Base-by-base conservation (phyloP, 2,888 invertebrate species). In the Nemotelus nigrinus region DNA sequence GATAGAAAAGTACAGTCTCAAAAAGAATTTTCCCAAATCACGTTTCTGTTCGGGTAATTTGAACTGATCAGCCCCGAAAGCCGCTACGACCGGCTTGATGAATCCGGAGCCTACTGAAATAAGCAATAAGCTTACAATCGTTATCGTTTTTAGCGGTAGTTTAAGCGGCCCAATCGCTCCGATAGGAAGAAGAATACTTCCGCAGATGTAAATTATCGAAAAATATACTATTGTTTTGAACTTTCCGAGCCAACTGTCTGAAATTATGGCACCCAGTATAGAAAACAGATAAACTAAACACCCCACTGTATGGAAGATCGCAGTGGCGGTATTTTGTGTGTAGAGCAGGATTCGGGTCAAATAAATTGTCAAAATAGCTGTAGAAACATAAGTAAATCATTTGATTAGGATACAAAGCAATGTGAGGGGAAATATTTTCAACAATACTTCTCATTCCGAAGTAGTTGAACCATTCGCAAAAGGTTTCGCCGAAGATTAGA, bases 21-120 rank as follows among this genome's bases (percentile, higher is more conserved):
- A 97, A 88, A 98, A 98, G 88, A 96, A 98, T 79, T 91, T 91
- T 25, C 93, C 92, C 79, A 97, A 88, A 84, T 95, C 93, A 82
- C 88, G 88, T 82, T 92, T 92, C 87, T 97, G 95, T 81, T 94
- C 92, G 0, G 94, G 94, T 70, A 95, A 82, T 67, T 91, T 89
- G 86, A 97, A 97, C 87, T 97, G 98, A 86, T 98, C 98, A 0
- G 97, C 98, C 0, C 98, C 98, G 85, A 98, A 98, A 0, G 98
- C 96, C 0, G 96, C 91, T 0, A 98, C 97, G 83, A 97, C 97
- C 0, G 98, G 97, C 84, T 98, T 98, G 82, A 98, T 98, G 1
- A 97, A 97, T 1, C 98, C 98, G 0, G 97, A 96, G 0, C 97
- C 97, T 10, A 97, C 82, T 0, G 96, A 96, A 82, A 98, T 95